A percentile compares a stretch with the other conserved stretches of the same genome.
These are phyloP conservation scores for Tauraco erythrolophus DNA, from an alignment of 2,113 vertebrate genomes.

Conservation along the genomic window DNA sequence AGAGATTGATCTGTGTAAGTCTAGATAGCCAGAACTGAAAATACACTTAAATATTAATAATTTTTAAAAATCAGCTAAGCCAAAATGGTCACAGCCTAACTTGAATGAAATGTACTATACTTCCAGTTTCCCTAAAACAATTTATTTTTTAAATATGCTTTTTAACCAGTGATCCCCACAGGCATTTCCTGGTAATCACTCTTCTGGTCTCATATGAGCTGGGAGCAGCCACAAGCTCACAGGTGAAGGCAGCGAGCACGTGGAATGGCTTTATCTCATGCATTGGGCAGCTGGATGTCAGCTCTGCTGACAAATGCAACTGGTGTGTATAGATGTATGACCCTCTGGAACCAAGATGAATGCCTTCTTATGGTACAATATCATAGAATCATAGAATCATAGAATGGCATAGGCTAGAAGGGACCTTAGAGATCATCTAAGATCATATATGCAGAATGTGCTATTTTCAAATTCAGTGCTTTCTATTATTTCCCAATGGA, in stretches of 20 bases:
- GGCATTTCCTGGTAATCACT: neutral
- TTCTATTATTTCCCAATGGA: neutral
- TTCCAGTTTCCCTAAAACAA: neutral
- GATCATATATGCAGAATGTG: neutral
- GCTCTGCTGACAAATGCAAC: neutral
- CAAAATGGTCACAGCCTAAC: neutral
- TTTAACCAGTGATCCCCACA: neutral
- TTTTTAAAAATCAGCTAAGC: neutral
- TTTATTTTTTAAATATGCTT: neutral
- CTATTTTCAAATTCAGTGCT: neutral
- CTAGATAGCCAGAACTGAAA: neutral
- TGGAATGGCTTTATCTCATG: neutral
- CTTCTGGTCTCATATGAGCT: neutral
- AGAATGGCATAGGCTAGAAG: too few species aligned
- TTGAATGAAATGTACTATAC: neutral
- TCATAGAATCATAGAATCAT: too few species aligned
- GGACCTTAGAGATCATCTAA: too few species aligned
- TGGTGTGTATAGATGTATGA: neutral
- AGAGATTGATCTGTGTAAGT: neutral
- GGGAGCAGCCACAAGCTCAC: neutral
- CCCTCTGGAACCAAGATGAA: neutral
- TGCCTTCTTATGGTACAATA: neutral
- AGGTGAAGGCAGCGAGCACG: neutral
- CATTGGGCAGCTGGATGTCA: neutral
- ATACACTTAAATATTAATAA: neutral